phyloP scores from a whole-genome alignment of 2,888 invertebrate genomes.

The Choristoneura rosaceana region DNA sequence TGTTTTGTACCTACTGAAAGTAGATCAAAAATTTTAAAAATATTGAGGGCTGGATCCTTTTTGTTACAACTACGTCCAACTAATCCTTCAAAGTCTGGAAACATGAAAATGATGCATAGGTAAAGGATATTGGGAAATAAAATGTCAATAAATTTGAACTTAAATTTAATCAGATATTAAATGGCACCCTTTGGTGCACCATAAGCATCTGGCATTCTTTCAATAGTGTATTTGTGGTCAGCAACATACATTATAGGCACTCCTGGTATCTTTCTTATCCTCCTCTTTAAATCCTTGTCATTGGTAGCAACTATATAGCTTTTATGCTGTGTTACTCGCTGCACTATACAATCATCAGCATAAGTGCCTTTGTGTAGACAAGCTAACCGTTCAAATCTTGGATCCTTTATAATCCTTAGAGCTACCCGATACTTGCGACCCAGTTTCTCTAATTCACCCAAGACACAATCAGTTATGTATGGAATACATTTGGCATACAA shows the following conservation, averaged over 20 bases:
- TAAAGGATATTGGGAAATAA: not conserved
- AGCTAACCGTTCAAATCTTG: constrained; percentile 95
- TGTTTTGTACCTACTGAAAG: too few relatives aligned
- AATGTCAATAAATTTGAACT: constrained; percentile 51
- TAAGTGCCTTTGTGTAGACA: constrained; percentile 99
- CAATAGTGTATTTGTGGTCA: constrained; percentile 97
- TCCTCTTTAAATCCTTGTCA: constrained; percentile 97
- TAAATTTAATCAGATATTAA: constrained; percentile 52
- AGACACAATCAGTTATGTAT: constrained; percentile 98
- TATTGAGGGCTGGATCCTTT: too few relatives aligned
- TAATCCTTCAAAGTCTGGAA: too few relatives aligned
- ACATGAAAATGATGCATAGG: too few relatives aligned
- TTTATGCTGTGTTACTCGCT: constrained; percentile 98
- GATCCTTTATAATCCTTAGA: constrained; percentile 96
- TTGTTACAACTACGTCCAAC: too few relatives aligned
- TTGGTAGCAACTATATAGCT: constrained; percentile 99
- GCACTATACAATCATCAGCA: constrained; percentile 99
- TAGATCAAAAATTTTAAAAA: too few relatives aligned
- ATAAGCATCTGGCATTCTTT: constrained; percentile 99
- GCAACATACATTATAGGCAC: constrained; percentile 99
- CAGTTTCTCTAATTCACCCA: constrained; percentile 98
- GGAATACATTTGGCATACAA: constrained; percentile 99
- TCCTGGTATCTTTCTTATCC: constrained; percentile 98
- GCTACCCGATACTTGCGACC: constrained; percentile 98
- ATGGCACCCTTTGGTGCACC: constrained; percentile 92